phyloP scores from a whole-genome alignment of 2,797 vertebrate species.

The Cirrhinus molitorella region DNA sequence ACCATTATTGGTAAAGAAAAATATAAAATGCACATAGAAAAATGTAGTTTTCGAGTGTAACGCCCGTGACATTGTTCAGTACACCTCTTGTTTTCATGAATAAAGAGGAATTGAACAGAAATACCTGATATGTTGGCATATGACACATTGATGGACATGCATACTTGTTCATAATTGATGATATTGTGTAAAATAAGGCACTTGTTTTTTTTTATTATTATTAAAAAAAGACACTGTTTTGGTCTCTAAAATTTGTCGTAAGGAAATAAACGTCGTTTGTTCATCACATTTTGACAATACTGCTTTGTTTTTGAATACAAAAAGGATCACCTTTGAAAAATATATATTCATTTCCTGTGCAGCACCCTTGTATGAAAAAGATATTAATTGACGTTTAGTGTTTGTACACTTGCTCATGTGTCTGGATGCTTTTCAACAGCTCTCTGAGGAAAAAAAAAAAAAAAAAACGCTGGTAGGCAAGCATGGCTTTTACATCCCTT shows the following conservation, averaged over 20 bases:
- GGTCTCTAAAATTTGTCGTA: slow-evolving; percentile 73
- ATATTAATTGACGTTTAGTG: slow-evolving; percentile 85
- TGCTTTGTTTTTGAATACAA: slow-evolving; percentile 81
- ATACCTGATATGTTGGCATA: slow-evolving; percentile 78
- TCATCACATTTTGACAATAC: slow-evolving; percentile 72
- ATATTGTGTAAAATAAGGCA: slow-evolving; percentile 91
- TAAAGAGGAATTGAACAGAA: slow-evolving; percentile 36
- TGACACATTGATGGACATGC: slow-evolving; percentile 81
- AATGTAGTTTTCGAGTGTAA: slow-evolving; percentile 11
- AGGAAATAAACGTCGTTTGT: slow-evolving; percentile 75
- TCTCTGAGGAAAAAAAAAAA: slow-evolving; percentile 87
- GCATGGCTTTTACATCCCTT: slow-evolving; percentile 92
- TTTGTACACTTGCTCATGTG: slow-evolving; percentile 71
- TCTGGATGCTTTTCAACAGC: slow-evolving; percentile 87
- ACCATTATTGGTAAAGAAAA: slow-evolving; percentile 24
- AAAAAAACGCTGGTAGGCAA: slow-evolving; percentile 89
- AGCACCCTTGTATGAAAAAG: slow-evolving; percentile 92
- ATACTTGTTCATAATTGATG: slow-evolving; percentile 77
- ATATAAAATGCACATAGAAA: background rate
- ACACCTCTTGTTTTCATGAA: slow-evolving; percentile 35
- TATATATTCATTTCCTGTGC: slow-evolving; percentile 85
- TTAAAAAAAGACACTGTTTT: slow-evolving; percentile 92
- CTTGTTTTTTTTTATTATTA: slow-evolving; percentile 84
- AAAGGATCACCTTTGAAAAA: slow-evolving; percentile 91
- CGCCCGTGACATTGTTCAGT: background rate